Percentiles rank a stretch among this genome's conserved stretches.
phyloP scores from a whole-genome alignment of 2,888 invertebrate species.

The Agrochola macilenta region DNA sequence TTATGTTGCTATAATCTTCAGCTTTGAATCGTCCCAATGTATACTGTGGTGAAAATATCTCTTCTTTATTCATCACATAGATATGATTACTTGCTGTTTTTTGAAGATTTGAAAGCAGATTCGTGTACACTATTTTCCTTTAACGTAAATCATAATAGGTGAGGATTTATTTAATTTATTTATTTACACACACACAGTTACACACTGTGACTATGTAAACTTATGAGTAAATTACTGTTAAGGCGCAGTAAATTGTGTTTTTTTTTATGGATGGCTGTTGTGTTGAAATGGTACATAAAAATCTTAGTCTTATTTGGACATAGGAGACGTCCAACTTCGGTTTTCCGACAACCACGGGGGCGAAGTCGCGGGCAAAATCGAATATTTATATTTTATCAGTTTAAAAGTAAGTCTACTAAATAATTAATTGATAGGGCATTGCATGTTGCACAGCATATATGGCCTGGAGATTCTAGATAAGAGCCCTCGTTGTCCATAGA shows the following conservation, averaged over 20 bases:
- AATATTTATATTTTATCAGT: not conserved
- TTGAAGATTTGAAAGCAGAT: too few species aligned
- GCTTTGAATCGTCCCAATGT: not conserved
- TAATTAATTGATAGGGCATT: constrained; percentile 7
- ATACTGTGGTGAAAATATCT: too few species aligned
- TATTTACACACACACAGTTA: too few species aligned
- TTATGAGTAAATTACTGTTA: too few species aligned
- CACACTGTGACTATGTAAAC: too few species aligned
- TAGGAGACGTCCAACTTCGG: not conserved
- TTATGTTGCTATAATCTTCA: not conserved
- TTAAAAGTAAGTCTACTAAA: not conserved
- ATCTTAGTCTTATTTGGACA: not conserved
- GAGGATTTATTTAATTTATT: not conserved
- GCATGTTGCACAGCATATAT: not conserved
- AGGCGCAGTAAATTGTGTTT: too few species aligned
- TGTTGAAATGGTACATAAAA: not conserved
- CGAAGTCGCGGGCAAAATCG: not conserved
- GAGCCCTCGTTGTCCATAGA: not conserved
- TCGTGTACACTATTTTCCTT: not conserved
- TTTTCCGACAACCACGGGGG: not conserved
- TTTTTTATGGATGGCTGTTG: too few species aligned
- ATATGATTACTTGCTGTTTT: not conserved
- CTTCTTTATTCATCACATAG: too few species aligned
- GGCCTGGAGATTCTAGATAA: constrained; percentile 10
- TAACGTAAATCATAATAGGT: not conserved